Percentiles rank a stretch among this genome's conserved stretches.
These are phyloP conservation scores for Sibirionetta formosa DNA, from an alignment of 2,797 vertebrate genomes.

Conservation along the genomic window DNA sequence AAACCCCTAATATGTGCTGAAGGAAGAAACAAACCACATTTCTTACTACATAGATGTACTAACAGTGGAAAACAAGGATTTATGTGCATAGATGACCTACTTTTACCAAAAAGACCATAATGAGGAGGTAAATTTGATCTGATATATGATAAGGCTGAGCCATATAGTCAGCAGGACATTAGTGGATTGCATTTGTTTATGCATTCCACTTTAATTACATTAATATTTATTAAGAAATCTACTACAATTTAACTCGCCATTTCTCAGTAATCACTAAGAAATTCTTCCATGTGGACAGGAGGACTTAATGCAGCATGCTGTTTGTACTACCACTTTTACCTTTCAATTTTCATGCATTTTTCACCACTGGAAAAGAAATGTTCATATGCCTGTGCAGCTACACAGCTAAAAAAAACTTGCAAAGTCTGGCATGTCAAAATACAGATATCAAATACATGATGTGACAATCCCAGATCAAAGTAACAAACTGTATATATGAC, in stretches of 20 bases:
- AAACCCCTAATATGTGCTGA: neutral
- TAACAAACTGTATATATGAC: neutral
- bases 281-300: neutral
- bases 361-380: neutral
- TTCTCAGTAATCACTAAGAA: neutral
- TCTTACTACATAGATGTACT: neutral
- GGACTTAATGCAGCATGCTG: neutral
- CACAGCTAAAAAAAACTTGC: neutral
- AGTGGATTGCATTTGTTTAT: neutral
- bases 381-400: neutral
- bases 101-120: neutral
- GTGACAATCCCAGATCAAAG: constrained; percentile 17
- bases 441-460: neutral
- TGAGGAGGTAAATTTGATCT: neutral
- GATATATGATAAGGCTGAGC: neutral
- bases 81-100: neutral
- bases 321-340: neutral
- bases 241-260: neutral
- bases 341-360: neutral
- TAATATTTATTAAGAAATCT: neutral
- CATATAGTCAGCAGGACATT: neutral
- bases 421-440: neutral
- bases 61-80: neutral
- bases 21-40: neutral
- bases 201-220: neutral